These are phyloP conservation scores for Sycobia sp. DNA, from an alignment of 1,140 invertebrate genomes.

Conservation along the genomic window DNA sequence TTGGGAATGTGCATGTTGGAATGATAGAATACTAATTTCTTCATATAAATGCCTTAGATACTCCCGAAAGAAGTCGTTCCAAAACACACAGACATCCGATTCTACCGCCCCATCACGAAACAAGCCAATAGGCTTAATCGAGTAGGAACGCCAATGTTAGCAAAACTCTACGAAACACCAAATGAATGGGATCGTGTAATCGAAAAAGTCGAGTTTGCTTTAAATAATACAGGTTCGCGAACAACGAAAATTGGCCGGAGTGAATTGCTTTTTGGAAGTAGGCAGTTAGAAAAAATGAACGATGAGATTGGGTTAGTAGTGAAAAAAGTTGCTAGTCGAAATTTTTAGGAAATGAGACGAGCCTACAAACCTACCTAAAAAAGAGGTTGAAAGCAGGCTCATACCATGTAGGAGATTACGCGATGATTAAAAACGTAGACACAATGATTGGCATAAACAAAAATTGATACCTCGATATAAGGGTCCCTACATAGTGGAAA, in stretches of 20 bases:
- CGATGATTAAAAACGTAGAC: no score
- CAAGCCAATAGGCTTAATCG: constrained; percentile 47
- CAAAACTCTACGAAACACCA: constrained; percentile 34
- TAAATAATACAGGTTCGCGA: constrained; percentile 34
- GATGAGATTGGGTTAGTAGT: neutral
- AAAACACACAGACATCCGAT: no score
- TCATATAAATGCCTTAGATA: no score
- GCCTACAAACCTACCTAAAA: no score
- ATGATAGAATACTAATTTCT: no score
- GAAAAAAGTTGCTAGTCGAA: neutral
- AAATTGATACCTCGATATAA: constrained; percentile 36
- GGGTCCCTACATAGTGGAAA: constrained; percentile 35
- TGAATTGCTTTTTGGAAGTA: constrained; percentile 31
- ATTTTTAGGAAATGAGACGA: constrained; percentile 28
- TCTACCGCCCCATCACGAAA: no score
- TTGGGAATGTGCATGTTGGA: no score
- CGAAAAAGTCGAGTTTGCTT: constrained; percentile 20
- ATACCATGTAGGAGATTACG: constrained; percentile 39
- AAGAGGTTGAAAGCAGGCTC: no score
- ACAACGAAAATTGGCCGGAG: constrained; percentile 18
- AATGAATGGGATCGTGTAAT: constrained; percentile 33
- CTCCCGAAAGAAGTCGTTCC: no score
- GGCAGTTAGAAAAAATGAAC: constrained; percentile 21
- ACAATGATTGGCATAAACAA: constrained; percentile 36
- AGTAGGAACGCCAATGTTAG: constrained; percentile 39